Conservation (phyloP, 2,113 vertebrate genomes). For the Lepus timidus region DNA sequence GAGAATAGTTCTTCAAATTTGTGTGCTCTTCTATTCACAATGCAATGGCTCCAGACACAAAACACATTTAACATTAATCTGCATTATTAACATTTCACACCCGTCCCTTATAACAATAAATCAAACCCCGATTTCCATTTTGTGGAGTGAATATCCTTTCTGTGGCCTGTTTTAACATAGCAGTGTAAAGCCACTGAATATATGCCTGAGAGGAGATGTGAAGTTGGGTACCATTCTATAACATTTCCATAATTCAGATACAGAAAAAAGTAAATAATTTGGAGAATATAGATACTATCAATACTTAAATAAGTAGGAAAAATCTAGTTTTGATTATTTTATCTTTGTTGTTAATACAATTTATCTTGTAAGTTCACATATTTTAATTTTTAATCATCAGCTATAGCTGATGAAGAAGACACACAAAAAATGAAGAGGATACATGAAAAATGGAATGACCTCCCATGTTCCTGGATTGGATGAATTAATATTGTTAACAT, state of each 20-base stretch:
- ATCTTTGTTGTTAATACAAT: background rate
- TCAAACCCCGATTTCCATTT: background rate
- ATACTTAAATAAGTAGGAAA: background rate
- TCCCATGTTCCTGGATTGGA: no score
- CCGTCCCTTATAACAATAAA: background rate
- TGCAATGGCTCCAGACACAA: background rate
- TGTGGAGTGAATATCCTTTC: background rate
- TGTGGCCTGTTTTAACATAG: background rate
- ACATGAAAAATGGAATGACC: no score
- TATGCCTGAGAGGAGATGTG: background rate
- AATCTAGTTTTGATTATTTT: background rate
- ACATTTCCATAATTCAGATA: background rate
- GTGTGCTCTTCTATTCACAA: background rate
- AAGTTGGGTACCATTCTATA: background rate
- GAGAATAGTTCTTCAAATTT: conserved; percentile 1
- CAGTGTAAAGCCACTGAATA: background rate
- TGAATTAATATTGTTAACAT: no score
- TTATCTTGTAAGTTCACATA: background rate
- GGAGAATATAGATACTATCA: background rate
- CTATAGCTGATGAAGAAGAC: background rate
- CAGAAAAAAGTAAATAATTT: background rate
- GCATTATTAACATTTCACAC: background rate
- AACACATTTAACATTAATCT: background rate
- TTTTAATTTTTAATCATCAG: background rate
- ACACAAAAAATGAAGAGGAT: no score